Base-by-base conservation (phyloP, 2,113 vertebrate genomes). In the Psittacus erithacus region DNA sequence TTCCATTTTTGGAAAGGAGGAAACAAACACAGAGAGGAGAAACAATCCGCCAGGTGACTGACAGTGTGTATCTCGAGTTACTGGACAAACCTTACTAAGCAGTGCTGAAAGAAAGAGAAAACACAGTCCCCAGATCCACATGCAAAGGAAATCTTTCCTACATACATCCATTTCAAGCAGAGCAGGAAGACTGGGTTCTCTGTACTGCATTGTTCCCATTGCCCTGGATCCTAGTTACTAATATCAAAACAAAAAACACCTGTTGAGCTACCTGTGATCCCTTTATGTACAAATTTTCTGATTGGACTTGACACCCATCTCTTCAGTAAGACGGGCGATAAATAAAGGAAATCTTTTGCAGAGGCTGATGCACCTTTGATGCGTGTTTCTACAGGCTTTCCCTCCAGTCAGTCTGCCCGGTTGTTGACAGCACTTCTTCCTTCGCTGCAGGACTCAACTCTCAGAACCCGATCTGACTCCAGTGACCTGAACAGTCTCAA, bases 141-240 rank as follows among this genome's bases (percentile, higher is more conserved):
- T 3, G 27, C 23, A 60, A 33, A 67, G 50, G 4, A 22, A 46
- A 43, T 13, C 31, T 43, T 75, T 63, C 35, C 68, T 46, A 10
- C 50, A 24, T 6, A 57, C 3, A 1, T 17, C 19, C 9, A 17
- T 59, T n/a, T 43, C n/a, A 81, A 67, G 41, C 43, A 64, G 39
- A 89, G 44, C 0, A 60, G 43, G 47, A 23, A 75, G 7, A 17
- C 29, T 15, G 12, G 9, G 6, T 1, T 29, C 3, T 33, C 41
- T 28, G 39, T 38, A 18, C 7, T 8, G 6, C 41, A 68, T 10
- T 23, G 9, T 6, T 60, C 11, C 53, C 59, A 71, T 68, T 80
- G 55, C 22, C 29, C 60, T 23, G 12, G 28, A 81, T 47, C 43
- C 41, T 28, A 53, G 17, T 43, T 22, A 46, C 4, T 33, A 43